Evolutionary conservation across 2,797 vertebrate genomes (phyloP).

Genomic region (Carcharodon carcharias): DNA sequence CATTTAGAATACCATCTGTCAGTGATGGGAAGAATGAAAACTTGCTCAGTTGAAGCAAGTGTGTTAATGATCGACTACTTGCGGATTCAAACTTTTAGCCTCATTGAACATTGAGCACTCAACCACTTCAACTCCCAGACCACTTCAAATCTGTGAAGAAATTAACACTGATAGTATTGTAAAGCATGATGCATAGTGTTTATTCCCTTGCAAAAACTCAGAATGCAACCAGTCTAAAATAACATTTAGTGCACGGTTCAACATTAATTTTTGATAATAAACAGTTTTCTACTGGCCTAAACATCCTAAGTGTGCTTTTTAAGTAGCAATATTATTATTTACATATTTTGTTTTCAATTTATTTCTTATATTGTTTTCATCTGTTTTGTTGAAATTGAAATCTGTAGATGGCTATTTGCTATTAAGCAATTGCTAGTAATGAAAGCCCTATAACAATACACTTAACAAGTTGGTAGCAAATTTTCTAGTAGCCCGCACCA

Average conservation of each 20-base stretch:
- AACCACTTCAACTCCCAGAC: not conserved
- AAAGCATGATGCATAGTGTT: not conserved
- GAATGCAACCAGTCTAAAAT: constrained; percentile 20
- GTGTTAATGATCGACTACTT: not conserved
- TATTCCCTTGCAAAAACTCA: constrained; percentile 3
- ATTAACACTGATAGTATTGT: constrained; percentile 23
- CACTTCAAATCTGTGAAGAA: not conserved
- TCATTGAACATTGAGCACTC: constrained; percentile 4
- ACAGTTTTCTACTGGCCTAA: constrained; percentile 21
- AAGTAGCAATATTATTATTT: constrained; percentile 29
- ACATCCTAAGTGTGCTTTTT: not conserved
- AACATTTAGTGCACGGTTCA: constrained; percentile 6
- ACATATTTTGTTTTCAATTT: constrained; percentile 20
- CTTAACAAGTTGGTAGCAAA: constrained; percentile 15
- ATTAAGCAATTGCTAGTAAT: constrained; percentile 15
- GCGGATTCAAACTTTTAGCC: not conserved
- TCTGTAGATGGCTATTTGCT: constrained; percentile 27
- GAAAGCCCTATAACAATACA: constrained; percentile 23
- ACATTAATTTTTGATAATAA: not conserved
- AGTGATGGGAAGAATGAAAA: not conserved
- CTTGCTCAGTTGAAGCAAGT: not conserved
- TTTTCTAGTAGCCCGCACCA: not conserved
- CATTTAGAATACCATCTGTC: not conserved
- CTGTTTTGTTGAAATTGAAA: constrained; percentile 21
- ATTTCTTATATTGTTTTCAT: constrained; percentile 30